Conservation (phyloP, 2,113 vertebrate species). For the Phylloscopus trochiloides region DNA sequence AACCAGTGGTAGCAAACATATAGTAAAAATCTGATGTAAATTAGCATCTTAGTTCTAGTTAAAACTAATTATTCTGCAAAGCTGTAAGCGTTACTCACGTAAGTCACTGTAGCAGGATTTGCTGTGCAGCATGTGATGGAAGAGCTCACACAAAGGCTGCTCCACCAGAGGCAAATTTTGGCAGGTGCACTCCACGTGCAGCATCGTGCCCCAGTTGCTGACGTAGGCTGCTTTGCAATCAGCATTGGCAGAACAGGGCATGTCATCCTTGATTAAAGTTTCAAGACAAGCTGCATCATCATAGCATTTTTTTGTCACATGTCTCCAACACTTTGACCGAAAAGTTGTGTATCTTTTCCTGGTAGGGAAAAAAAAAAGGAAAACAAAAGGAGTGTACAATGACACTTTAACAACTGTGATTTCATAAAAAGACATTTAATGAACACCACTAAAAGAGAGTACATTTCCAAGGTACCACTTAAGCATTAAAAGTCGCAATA, state of each 20-base stretch:
- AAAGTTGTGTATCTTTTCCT: slow-evolving; percentile 77
- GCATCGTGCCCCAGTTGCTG: slow-evolving; percentile 76
- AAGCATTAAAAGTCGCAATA: neutral
- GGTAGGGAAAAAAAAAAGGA: neutral
- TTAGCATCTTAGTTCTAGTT: neutral
- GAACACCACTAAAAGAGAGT: neutral
- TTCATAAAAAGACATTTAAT: neutral
- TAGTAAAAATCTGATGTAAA: neutral
- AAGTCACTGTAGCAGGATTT: slow-evolving; percentile 82
- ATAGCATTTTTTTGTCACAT: slow-evolving; percentile 60
- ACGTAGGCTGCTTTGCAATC: slow-evolving; percentile 87
- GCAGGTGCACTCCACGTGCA: slow-evolving; percentile 82
- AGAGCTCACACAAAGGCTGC: slow-evolving; percentile 72
- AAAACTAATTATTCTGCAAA: neutral
- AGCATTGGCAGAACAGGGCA: slow-evolving; percentile 70
- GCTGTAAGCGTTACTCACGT: neutral
- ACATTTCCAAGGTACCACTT: neutral
- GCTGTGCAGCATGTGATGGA: slow-evolving; percentile 81
- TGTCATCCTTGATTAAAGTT: slow-evolving; percentile 58
- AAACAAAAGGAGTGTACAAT: neutral
- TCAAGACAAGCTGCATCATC: slow-evolving; percentile 72
- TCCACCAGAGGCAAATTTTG: slow-evolving; percentile 33
- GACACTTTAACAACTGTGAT: neutral
- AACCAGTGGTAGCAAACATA: neutral
- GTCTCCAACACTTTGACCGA: slow-evolving; percentile 80